Conservation (phyloP, 1,140 invertebrate genomes). For the Triops cancriformis region DNA sequence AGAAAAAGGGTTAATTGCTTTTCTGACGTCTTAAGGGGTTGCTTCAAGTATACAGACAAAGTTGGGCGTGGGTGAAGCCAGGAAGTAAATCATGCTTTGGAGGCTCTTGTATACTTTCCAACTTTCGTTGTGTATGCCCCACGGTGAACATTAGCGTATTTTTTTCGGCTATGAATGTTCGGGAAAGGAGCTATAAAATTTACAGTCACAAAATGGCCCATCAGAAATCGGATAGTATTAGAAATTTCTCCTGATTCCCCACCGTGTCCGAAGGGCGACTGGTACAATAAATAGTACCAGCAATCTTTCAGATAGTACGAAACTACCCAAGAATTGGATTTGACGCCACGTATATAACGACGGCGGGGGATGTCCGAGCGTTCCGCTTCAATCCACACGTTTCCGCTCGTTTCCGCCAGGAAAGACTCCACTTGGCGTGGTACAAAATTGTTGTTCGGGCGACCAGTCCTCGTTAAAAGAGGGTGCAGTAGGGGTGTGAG, state of each 20-base stretch:
- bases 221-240: no score
- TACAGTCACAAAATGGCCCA: no score
- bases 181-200: no score
- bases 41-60: no score
- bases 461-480: background rate
- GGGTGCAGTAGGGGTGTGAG: background rate
- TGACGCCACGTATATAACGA: background rate
- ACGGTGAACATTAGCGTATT: no score
- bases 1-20: slow-evolving; percentile 1
- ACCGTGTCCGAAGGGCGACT: no score
- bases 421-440: background rate
- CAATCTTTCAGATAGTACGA: background rate
- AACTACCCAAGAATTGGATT: background rate
- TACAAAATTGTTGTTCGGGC: background rate
- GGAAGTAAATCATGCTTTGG: no score
- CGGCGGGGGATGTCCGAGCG: background rate
- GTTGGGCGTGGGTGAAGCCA: no score
- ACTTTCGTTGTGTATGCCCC: no score
- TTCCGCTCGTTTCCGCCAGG: background rate
- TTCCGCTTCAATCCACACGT: background rate
- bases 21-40: background rate
- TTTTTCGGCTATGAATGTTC: no score
- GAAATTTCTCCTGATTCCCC: no score
- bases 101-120: no score
- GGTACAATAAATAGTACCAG: background rate